Conservation (phyloP, 2,113 vertebrate genomes). For the Entomyzon cyanotis region DNA sequence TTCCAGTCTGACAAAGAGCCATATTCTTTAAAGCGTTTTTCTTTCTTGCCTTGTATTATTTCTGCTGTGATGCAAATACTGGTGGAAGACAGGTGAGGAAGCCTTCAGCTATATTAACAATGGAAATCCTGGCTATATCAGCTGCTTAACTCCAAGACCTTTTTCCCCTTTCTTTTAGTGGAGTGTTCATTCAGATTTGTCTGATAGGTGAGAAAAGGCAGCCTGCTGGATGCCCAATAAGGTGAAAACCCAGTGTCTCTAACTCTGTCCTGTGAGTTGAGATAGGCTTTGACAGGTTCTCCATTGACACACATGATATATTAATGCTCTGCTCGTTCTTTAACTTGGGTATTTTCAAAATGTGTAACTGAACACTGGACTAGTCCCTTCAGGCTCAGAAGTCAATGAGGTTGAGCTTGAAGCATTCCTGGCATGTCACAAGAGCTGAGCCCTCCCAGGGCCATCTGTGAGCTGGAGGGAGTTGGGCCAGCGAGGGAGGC, state of each 20-base stretch:
- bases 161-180: not conserved
- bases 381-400: not conserved
- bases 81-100: not conserved
- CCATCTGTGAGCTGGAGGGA: not conserved
- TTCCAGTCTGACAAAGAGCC: constrained; percentile 40
- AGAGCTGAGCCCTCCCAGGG: not conserved
- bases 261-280: not conserved
- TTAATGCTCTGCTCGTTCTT: not conserved
- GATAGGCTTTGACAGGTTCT: not conserved
- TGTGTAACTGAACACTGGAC: not conserved
- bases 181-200: not conserved
- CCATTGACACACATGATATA: rapidly evolving
- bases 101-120: not conserved
- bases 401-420: not conserved
- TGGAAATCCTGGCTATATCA: not conserved
- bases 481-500: not conserved
- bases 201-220: not conserved
- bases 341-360: rapidly evolving
- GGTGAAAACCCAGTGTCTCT: not conserved
- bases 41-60: constrained; percentile 8
- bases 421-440: not conserved
- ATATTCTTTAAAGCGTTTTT: constrained; percentile 29
- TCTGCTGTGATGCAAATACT: not conserved
- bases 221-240: not conserved
- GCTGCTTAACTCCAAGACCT: not conserved